Conservation (phyloP, 2,888 invertebrate genomes). For the Thereva unica region DNA sequence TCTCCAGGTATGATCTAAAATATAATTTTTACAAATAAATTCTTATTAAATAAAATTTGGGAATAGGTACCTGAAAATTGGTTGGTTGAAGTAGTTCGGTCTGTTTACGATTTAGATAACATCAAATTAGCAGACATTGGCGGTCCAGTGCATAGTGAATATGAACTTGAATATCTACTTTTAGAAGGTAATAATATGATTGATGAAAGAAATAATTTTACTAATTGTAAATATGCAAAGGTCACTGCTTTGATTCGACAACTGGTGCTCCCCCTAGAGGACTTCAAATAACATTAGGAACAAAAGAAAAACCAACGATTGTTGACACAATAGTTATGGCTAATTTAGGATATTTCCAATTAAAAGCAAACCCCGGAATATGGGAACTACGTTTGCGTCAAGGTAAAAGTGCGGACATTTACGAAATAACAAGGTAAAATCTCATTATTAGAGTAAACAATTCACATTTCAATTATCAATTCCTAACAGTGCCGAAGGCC, state of each 20-base stretch:
- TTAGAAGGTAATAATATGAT: slow-evolving; percentile 65
- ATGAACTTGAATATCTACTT: slow-evolving; percentile 91
- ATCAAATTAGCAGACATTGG: slow-evolving; percentile 92
- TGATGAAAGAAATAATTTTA: slow-evolving; percentile 54
- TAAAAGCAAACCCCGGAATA: slow-evolving; percentile 97
- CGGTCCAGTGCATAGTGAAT: slow-evolving; percentile 88
- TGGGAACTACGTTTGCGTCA: slow-evolving; percentile 89
- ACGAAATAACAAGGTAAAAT: slow-evolving; percentile 78
- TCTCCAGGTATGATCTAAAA: slow-evolving; percentile 59
- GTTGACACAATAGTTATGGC: slow-evolving; percentile 99
- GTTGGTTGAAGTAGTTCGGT: slow-evolving; percentile 90
- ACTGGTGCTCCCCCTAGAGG: slow-evolving; percentile 94
- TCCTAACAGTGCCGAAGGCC: slow-evolving; percentile 58
- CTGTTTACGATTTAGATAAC: slow-evolving; percentile 96
- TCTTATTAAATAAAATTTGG: not conserved
- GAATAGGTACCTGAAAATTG: slow-evolving; percentile 88
- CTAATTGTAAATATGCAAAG: slow-evolving; percentile 25
- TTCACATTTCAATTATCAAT: not conserved
- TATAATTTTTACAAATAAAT: not conserved
- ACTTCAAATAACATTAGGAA: slow-evolving; percentile 93
- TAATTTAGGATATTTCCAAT: slow-evolving; percentile 97
- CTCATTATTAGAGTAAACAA: not conserved
- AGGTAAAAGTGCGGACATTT: slow-evolving; percentile 93
- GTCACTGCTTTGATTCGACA: slow-evolving; percentile 92
- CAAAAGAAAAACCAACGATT: slow-evolving; percentile 72